These are phyloP conservation scores for Cryptoprocta ferox DNA, from an alignment of 2,797 vertebrate genomes.

Conservation along the genomic window DNA sequence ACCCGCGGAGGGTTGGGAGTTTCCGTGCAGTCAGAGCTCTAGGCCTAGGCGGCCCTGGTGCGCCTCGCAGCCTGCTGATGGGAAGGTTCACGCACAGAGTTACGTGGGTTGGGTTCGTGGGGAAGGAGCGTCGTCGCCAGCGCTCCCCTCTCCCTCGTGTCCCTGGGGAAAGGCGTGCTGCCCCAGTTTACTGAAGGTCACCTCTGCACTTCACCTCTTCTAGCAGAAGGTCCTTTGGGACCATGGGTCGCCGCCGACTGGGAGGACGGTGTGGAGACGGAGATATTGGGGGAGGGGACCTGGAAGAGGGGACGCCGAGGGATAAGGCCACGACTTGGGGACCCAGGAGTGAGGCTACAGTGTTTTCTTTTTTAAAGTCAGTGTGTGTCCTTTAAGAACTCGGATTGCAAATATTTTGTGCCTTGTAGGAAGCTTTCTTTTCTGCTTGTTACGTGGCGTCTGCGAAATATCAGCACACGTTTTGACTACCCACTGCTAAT, in stretches of 20 bases:
- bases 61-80: not conserved
- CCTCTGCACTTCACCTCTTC: conserved; percentile 46
- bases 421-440: not conserved
- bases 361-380: not conserved
- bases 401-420: not conserved
- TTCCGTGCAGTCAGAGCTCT: not conserved
- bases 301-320: not conserved
- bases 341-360: not conserved
- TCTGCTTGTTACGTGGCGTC: not conserved
- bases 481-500: not conserved
- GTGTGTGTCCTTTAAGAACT: not conserved
- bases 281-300: not conserved
- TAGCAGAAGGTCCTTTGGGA: conserved; percentile 37
- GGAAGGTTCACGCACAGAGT: not conserved
- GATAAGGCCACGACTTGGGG: not conserved
- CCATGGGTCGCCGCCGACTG: not conserved
- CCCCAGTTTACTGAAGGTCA: conserved; percentile 74
- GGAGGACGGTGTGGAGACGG: not conserved
- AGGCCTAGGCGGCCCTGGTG: conserved; percentile 20
- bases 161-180: not conserved
- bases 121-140: not conserved
- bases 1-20: not conserved
- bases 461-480: not conserved
- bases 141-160: not conserved
- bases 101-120: not conserved